Evolutionary conservation across 2,797 vertebrate species (phyloP), one percentile per base, ranked within the genome.

Genomic region (Natrix natrix): DNA sequence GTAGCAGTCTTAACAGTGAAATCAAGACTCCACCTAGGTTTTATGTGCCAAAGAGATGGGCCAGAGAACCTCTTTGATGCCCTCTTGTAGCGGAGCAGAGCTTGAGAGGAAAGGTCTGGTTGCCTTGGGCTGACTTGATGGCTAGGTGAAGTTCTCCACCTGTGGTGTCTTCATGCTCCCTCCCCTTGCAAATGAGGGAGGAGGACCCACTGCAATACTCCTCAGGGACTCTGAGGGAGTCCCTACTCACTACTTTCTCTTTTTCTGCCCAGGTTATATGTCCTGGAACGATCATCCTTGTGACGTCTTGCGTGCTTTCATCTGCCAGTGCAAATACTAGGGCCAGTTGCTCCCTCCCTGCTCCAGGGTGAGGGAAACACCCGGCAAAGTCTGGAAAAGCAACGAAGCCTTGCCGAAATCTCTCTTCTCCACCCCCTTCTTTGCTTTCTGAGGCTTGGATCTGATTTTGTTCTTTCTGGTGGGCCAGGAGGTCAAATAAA

Each of bases 291-390:
- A 78, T 22, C 2, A 43, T 1, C 8, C 16, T 8, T 78, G 32
- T 3, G 1, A 20, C 0, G 0, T 8, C 32, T 3, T 3, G 16
- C 32, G 1, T 78, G 1, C 17, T 37, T 78, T 4, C 69, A 7
- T 78, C 3, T 78, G 69, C 69, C 8, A 78, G 69, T 78, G 6
- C 28, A n/a, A n/a, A 16, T 6, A 5, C 61, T 66, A 66, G 13
- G n/a, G 28, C 28, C 4, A n/a, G 28, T 14, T n/a, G 63, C 63
- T 12, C 28, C 11, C 28, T 66, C 61, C 12, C 11, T 66, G 12
- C 61, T 14, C 61, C n/a, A 32, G n/a, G 28, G 5, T 16, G 66
- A 69, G n/a, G 5, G n/a, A 32, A 69, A 32, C n/a, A 16, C 66
- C 66, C 32, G 14, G 66, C 7, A 5, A 32, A 7, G 0, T 5